A percentile compares a stretch with the other conserved stretches of the same genome.
Conservation (phyloP, 2,113 vertebrate species). For the Panthera leo region DNA sequence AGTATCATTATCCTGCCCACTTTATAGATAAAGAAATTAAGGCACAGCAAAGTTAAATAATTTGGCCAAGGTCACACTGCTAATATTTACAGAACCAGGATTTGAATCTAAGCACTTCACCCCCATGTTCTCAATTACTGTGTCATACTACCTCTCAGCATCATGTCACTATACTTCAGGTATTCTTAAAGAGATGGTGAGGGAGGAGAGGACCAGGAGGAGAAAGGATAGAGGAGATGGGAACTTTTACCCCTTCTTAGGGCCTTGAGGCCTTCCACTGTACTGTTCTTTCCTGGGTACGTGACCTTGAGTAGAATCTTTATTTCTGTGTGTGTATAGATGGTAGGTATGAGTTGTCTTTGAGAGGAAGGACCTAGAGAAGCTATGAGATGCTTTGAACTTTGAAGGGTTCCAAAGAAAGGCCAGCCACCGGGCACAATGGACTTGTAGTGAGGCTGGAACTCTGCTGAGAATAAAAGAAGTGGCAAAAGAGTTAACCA, state of each 20-base stretch:
- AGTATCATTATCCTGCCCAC: neutral
- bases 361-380: neutral
- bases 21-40: slow-evolving; percentile 26
- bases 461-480: neutral
- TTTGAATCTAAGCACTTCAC: neutral
- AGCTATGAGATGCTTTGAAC: neutral
- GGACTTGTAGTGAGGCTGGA: neutral
- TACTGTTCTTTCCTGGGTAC: neutral
- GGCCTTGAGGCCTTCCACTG: neutral
- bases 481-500: neutral
- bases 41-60: neutral
- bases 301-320: neutral
- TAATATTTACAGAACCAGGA: neutral
- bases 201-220: too few relatives aligned
- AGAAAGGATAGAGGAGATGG: neutral
- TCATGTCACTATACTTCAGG: neutral
- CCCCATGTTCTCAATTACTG: neutral
- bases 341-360: neutral
- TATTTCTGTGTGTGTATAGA: neutral
- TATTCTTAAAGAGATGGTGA: neutral
- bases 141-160: neutral
- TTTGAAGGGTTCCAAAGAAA: neutral
- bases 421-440: neutral
- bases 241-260: neutral
- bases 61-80: neutral